Base-by-base conservation (phyloP, 2,113 vertebrate genomes). In the Peromyscus polionotus region DNA sequence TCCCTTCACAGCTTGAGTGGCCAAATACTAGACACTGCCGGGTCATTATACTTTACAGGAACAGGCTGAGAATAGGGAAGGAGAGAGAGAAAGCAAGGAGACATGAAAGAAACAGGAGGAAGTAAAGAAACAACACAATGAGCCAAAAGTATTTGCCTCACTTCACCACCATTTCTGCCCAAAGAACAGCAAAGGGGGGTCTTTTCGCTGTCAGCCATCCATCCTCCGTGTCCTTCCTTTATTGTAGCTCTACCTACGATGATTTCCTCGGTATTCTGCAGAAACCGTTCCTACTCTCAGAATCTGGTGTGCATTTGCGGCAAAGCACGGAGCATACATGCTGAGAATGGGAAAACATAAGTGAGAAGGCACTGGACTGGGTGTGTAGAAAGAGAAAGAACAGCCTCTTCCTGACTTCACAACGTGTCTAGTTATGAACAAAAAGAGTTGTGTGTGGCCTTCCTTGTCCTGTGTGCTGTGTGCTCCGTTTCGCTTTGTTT, bases 401-500 rank as follows among this genome's bases (percentile, higher is more conserved):
- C 39, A 76, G 72, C 16, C 76, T 57, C 94, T 83, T 91, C 57
- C 72, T 8, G 14, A 54, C 59, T 93, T 95, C 39, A 54, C 68
- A 31, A 24, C 19, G 8, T 48, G 26, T 7, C 63, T 72, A 39
- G 6, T n/a, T 72, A 31, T 19, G 7, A 70, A 26, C 13, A 88
- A 59, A 54, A 33, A 57, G 70, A 88, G 10, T 59, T 72, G 89
- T 36, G 67, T 63, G 22, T 24, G 63, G 89, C 33, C 77, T 85
- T 94, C 33, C 77, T 85, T 94, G 36, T 48, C 20, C 17, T 67
- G 28, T 2, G 2, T 2, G 2, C n/a, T 33, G 28, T 22, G 63
- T 22, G 63, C 88, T 91, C 76, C 61, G 61, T 90, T 95, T 96
- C 70, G 20, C 61, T 93, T 39, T 79, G 63, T 70, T 96, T 51